Base-by-base conservation (phyloP, 2,797 vertebrate genomes). In the Argentina silus region DNA sequence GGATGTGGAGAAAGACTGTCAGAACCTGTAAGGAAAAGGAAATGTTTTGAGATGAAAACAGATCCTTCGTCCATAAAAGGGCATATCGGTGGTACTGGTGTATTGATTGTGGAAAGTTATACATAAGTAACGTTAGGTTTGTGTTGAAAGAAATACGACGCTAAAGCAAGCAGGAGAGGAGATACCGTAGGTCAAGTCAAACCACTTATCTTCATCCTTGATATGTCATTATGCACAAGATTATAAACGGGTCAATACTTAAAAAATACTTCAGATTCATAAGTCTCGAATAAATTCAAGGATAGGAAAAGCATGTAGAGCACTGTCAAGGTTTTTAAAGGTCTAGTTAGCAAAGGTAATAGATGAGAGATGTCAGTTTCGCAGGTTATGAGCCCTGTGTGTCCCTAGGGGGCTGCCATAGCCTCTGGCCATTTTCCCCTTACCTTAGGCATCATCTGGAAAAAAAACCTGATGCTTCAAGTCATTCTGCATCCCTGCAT, bases 401-500 rank as follows among this genome's bases (percentile, higher is more conserved):
- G 95, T 97, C 96, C 95, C 97, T 87, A 90, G 95, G 95, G 97
- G 96, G 93, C 94, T 93, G 76, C 95, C 90, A 91, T 98, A 95
- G 97, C 97, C 97, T 97, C 95, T 96, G 97, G 98, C 97, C 96
- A 97, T 98, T 96, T 95, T 97, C 94, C 92, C 94, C 95, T 98
- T 98, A 96, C 97, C 98, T 97, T 95, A 98, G 97, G 97, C 98
- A 95, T 97, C 96, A 95, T 96, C 93, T 94, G 93, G 92, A 95
- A 95, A 91, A 91, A 83, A 86, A 75, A 95, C 91, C 95, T 97
- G 95, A 98, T 98, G 96, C 96, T 98, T 96, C 94, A 95, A 97
- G 96, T 98, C 97, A 98, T 98, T 97, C 96, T 96, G 96, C 96
- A 98, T 98, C 97, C 96, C 94, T 96, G 96, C 96, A 96, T 98